phyloP scores from a whole-genome alignment of 2,797 vertebrate species.

The Natrix natrix region DNA sequence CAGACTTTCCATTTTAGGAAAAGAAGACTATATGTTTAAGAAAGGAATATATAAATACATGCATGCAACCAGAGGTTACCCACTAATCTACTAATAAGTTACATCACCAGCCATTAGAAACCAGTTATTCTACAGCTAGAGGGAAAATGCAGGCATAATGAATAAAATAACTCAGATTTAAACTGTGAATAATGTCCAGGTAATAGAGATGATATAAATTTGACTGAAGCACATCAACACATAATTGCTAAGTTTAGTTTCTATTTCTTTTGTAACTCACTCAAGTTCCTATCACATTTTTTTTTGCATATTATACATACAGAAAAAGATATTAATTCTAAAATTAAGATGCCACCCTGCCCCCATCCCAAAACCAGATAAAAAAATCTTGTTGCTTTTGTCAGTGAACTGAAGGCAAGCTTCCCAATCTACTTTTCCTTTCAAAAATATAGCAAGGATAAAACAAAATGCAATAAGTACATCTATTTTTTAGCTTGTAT shows the following conservation, averaged over 20 bases:
- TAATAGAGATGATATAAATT: not conserved
- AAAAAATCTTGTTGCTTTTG: not conserved
- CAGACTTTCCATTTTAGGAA: not conserved
- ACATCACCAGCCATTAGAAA: conserved; percentile 63
- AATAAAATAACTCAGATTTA: not conserved
- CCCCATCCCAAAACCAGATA: not conserved
- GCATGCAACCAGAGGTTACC: conserved; percentile 61
- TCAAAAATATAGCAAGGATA: not conserved
- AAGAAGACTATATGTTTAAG: not conserved
- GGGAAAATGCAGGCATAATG: conserved; percentile 48
- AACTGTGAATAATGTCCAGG: not conserved
- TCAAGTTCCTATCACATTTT: not conserved
- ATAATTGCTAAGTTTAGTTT: not conserved
- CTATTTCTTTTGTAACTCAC: not conserved
- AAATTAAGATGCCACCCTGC: not conserved
- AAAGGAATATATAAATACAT: conserved; percentile 56
- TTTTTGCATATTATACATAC: not conserved
- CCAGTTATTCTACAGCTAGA: conserved; percentile 58
- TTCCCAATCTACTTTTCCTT: not conserved
- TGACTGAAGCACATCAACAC: fast-evolving
- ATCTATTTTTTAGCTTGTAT: not conserved
- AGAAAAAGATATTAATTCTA: not conserved
- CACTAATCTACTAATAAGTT: conserved; percentile 54
- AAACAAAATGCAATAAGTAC: not conserved
- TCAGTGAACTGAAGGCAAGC: not conserved